phyloP scores from a whole-genome alignment of 2,888 invertebrate genomes.

The Diogma glabrata region DNA sequence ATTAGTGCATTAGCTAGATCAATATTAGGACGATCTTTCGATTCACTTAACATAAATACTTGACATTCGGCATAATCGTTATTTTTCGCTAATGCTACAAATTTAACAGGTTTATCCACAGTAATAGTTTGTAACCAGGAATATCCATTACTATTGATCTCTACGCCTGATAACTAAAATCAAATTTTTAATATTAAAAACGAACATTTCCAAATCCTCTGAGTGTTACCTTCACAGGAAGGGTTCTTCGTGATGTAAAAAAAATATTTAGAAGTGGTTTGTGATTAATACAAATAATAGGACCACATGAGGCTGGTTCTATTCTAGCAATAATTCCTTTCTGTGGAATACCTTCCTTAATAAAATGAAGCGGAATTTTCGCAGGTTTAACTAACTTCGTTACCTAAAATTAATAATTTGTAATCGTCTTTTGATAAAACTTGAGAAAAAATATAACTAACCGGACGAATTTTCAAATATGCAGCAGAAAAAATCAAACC shows the following conservation, averaged over 20 bases:
- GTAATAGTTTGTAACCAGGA: conserved; percentile 40
- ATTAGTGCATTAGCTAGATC: conserved; percentile 5
- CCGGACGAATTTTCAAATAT: conserved; percentile 17
- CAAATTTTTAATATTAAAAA: no score
- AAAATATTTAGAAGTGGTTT: conserved; percentile 44
- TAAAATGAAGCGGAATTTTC: conserved; percentile 46
- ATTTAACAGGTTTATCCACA: conserved; percentile 33
- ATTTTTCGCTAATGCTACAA: conserved; percentile 34
- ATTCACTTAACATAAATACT: conserved; percentile 26
- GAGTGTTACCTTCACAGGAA: conserved; percentile 44
- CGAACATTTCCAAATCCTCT: no score
- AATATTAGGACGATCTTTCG: not conserved
- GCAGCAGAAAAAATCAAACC: conserved; percentile 17
- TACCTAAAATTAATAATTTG: conserved; percentile 36
- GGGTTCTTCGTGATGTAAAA: conserved; percentile 22
- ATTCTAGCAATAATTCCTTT: conserved; percentile 41
- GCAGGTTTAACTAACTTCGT: conserved; percentile 48
- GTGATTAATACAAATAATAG: conserved; percentile 42
- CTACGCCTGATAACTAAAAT: conserved; percentile 29
- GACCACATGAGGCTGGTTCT: conserved; percentile 40
- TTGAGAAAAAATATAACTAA: not conserved
- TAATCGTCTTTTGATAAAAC: conserved; percentile 6
- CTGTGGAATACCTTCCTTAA: conserved; percentile 40
- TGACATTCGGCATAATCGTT: conserved; percentile 37
- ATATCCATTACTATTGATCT: conserved; percentile 32